phyloP scores from a whole-genome alignment of 2,888 invertebrate genomes.

The Zygothrica quintamaculata region DNA sequence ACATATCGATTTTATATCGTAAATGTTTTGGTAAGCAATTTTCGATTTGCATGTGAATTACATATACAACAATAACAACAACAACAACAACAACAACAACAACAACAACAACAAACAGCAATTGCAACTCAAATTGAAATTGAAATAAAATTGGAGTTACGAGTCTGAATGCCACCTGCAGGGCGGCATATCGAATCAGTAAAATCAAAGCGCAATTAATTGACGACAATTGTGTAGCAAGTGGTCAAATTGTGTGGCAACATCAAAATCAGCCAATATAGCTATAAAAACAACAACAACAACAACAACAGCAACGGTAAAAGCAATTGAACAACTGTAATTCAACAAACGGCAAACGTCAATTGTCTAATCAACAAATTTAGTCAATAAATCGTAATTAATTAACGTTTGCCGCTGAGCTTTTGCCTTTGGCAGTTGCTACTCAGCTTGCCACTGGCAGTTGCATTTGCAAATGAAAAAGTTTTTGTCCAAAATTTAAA shows the following conservation, averaged over 20 bases:
- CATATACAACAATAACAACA: no score
- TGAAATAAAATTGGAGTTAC: constrained; percentile 27
- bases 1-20: background rate
- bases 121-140: constrained; percentile 41
- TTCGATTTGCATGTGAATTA: constrained; percentile 20
- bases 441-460: constrained; percentile 20
- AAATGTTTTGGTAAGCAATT: background rate
- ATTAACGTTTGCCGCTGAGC: constrained; percentile 76
- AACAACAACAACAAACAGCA: no score
- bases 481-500: constrained; percentile 48
- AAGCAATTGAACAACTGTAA: constrained; percentile 22
- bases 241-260: constrained; percentile 75
- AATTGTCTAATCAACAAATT: constrained; percentile 83
- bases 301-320: constrained; percentile 13
- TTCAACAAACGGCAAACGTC: constrained; percentile 66
- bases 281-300: no score
- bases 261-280: constrained; percentile 54
- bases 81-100: no score
- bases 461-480: constrained; percentile 51
- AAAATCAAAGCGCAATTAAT: constrained; percentile 76
- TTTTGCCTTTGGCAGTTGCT: constrained; percentile 9
- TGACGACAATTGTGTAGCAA: constrained; percentile 78
- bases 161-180: constrained; percentile 69
- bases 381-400: constrained; percentile 85
- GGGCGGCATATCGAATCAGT: constrained; percentile 74